Evolutionary conservation across 2,888 invertebrate species (phyloP), one percentile per base, ranked within the genome.

Genomic region (Prosopocoilus inquinatus): DNA sequence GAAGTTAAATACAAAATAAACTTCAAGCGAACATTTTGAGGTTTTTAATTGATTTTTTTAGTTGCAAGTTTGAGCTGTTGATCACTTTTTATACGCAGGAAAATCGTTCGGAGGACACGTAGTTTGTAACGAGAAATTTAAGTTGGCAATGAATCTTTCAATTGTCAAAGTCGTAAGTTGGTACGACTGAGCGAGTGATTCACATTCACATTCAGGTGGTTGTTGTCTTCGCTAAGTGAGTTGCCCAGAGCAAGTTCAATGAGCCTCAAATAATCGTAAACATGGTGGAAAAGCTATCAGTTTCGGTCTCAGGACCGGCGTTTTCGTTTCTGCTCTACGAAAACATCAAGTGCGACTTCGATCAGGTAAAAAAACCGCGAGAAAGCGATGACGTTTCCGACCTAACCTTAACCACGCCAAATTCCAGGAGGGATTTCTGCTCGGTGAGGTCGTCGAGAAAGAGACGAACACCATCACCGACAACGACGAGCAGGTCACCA

Each of bases 381-480:
- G 9, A 36, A 20, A 15, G 20, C 8, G 12, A 13, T 16, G 16
- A 13, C 13, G 38, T 48, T 3, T n/a, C 2, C 13, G 28, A 48
- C 44, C 28, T 58, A 52, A 50, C 44, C 34, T 58, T 33, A 45
- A 50, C 16, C 16, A 2, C 11, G 8, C 16, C 13, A 34, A 20
- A 61, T 76, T 77, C 36, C 58, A 82, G 82, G 78, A 80, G 68
- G 88, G 88, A 9, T 87, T 88, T 71, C 78, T 88, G 32, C 77
- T 87, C 41, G 88, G 88, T 9, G 83, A 87, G 67, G 79, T 85
- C 9, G 78, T 82, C 41, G 81, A 82, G 43, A 83, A 82, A 74
- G 81, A 86, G 64, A 84, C 84, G 3, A 85, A 83, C 72, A 84
- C 84, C 53, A 85, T 87, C 69, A 88, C 88, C 3, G 88, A 88